A percentile compares a stretch with the other conserved stretches of the same genome.
phyloP scores from a whole-genome alignment of 2,888 invertebrate genomes.

The Hydrotaea diabolus region DNA sequence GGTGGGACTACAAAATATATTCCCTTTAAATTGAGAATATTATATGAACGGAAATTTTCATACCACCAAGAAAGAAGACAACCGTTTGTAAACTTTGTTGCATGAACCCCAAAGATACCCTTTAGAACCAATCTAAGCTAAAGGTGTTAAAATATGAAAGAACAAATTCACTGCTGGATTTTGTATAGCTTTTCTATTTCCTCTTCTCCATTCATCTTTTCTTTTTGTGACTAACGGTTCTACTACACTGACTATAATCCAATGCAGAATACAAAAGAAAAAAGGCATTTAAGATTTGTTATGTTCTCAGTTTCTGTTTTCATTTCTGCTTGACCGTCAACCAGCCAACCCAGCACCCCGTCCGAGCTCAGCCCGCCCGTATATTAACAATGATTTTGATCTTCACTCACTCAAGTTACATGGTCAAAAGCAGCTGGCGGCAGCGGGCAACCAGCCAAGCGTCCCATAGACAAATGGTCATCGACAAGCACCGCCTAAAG shows the following conservation, averaged over 20 bases:
- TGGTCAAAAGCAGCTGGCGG: constrained; percentile 11
- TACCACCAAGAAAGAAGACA: background rate
- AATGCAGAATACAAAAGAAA: constrained; percentile 22
- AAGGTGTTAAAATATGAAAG: constrained; percentile 34
- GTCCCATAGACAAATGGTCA: background rate
- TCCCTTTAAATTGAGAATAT: too few relatives aligned
- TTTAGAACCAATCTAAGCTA: background rate
- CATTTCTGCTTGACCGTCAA: constrained; percentile 23
- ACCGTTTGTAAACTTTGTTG: background rate
- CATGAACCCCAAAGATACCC: background rate
- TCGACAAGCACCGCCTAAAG: constrained; percentile 17
- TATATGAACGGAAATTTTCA: background rate
- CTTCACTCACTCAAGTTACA: constrained; percentile 30
- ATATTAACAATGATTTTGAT: constrained; percentile 45
- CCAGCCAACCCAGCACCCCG: too few relatives aligned
- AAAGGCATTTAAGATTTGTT: constrained; percentile 3
- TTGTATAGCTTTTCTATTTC: constrained; percentile 1
- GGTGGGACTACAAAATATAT: too few relatives aligned
- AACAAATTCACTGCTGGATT: background rate
- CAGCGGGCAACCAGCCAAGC: background rate
- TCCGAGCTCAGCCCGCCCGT: constrained; percentile 15
- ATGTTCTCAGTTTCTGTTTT: background rate
- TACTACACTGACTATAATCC: constrained; percentile 15
- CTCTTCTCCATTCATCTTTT: constrained; percentile 17
- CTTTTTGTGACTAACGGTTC: constrained; percentile 47